Base-by-base conservation (phyloP, 1,140 invertebrate species). In the Atta colombica region DNA sequence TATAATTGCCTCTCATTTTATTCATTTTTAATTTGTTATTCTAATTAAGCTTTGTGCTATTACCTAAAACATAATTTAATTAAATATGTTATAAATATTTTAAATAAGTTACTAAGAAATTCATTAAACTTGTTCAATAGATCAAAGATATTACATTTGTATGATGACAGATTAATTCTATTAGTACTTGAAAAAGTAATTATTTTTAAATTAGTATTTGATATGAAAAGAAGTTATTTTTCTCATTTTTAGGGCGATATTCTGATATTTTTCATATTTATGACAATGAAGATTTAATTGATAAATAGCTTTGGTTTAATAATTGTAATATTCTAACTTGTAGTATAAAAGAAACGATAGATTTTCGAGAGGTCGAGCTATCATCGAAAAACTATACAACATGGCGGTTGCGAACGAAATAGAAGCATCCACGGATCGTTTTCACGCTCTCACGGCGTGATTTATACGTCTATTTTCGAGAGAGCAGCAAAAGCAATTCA, bases 381-480 rank as follows among this genome's bases (percentile, higher is more conserved):
- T 39, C 55, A 31, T 72, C 28, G 55, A 72, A 45, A 81, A 25
- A 69, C 77, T 66, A 25, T 69, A 81, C 78, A 58, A 61, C 49
- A 49, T 82, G 55, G 69, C 80, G 66, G 25, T 63, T 61, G 80
- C 58, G 80, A 66, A 31, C 60, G 61, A 66, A 75, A 74, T 68
- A 72, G 49, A 85, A 75, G 80, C 72, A 66, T 58, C 63, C 55
- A 35, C 75, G 80, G 77, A 72, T 75, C 80, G 71, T 72, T 85
- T 85, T 66, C 72, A 66, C 80, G 81, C 71, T 58, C 69, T 75
- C 66, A 39, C 51, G 65, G 63, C 82, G 68, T 63, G 72, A 85
- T 87, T 82, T 69, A 84, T 77, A 82, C 77, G 53, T 60, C 53
- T 80, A 78, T 86, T 81, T 81, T 80, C 74, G 85, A 85, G 78